Evolutionary conservation across 1,140 invertebrate species (phyloP), one percentile per base, ranked within the genome.

Genomic region (Battus philenor): DNA sequence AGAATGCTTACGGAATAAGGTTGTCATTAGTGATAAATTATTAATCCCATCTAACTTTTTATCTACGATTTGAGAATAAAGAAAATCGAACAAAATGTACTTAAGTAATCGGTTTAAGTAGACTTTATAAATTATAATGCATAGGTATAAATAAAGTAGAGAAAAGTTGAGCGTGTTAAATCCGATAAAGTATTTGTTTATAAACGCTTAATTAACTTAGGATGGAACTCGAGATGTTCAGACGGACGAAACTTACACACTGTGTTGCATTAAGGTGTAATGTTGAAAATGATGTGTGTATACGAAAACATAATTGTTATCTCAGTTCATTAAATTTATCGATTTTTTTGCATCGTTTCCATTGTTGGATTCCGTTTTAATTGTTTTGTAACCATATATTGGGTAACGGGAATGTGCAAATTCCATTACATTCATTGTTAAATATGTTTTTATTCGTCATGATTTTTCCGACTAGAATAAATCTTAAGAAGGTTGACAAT

Each of bases 61-160:
- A 59, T 66, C 33, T 54, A 63, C 59, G 55, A 66, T 66, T 69
- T 61, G 63, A 65, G 58, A 71, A 68, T 66, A 53, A 65, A 60
- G 34, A 44, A 66, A 68, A 79, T 78, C 68, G 74, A 84, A 80
- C 76, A 80, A 78, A 80, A 80, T 79, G 80, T 85, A 85, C 80
- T 82, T 85, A 84, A 84, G 75, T 78, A 84, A 81, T 81, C 61
- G 73, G 63, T 74, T 65, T 81, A 78, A 72, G 73, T 82, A 81
- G 70, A 77, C 76, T 85, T 85, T 78, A 81, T 79, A 85, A 85
- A 80, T 79, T 81, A 78, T 82, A 76, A 81, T 74, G 71, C 78
- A 66, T 82, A 85, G 75, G 66, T 71, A 64, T 66, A 63, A 62
- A 63, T 78, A 80, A 72, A 47, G 68, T 79, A 78, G 72, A 63